Base-by-base conservation (phyloP, 2,888 invertebrate species). In the Watsonalla cultraria region DNA sequence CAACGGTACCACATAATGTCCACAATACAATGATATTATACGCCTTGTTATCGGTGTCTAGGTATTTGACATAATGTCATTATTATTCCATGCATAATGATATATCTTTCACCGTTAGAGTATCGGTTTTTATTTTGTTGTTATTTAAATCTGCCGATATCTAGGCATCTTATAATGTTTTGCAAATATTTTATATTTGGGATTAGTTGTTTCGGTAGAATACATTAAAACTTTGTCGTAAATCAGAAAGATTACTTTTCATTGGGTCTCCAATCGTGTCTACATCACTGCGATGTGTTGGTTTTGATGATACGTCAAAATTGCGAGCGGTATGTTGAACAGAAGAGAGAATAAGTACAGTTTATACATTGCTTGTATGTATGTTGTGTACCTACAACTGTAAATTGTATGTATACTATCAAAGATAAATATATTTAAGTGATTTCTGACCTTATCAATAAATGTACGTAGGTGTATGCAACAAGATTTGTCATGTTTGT, bases 81-180 rank as follows among this genome's bases (percentile, higher is more conserved):
- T 34, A 37, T 47, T 37, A 39, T 47, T 49, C 39, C 34, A 49
- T 49, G 49, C 37, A 49, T 49, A 49, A 49, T 49, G 15, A 45
- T 49, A 35, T n/a, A 47, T 33, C 37, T 51, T 15, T n/a, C 6
- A 37, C 51, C 51, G 45, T 45, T 51, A 45, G 24, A 9, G 42
- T 51, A 42, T 37, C 37, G 49, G 49, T 49, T 49, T 49, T 49
- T n/a, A 37, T 15, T 49, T 15, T 39, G 39, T 49, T 39, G 39
- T 39, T 49, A 49, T 49, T 39, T 49, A 15, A 49, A 37, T 39
- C 39, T 49, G 14, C 6, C 47, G n/a, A 33, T 4, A 46, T 11
- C 42, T 45, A 45, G 46, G 46, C 14, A 46, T 46, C 5, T 13
- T 9, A 42, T 11, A 1, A 42, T 11, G 8, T 11, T 42, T 5